phyloP scores from a whole-genome alignment of 2,888 invertebrate genomes.

The Smittia sp. region DNA sequence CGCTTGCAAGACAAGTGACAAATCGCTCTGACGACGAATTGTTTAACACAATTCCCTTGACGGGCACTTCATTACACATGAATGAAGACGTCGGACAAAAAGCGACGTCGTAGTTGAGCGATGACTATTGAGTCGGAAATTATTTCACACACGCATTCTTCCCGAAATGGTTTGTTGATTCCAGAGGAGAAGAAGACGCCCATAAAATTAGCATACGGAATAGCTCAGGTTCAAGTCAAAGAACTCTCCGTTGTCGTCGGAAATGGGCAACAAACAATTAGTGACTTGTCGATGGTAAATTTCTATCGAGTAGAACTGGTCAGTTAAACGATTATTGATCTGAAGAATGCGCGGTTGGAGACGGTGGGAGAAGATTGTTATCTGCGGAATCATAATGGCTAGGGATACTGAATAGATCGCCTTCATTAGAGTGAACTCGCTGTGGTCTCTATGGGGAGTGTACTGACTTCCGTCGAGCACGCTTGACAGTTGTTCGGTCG shows the following conservation, averaged over 20 bases:
- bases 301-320: no score
- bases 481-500: no score
- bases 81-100: background rate
- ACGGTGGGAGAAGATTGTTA: no score
- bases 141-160: slow-evolving; percentile 1
- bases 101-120: background rate
- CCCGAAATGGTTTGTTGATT: background rate
- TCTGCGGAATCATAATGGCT: no score
- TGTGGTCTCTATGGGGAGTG: no score
- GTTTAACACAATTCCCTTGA: background rate
- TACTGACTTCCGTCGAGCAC: no score
- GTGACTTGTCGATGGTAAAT: no score
- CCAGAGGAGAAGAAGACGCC: background rate
- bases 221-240: background rate
- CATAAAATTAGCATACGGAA: background rate
- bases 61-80: background rate
- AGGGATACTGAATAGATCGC: no score
- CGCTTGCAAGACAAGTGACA: background rate
- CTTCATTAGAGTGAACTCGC: no score
- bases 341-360: no score
- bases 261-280: no score
- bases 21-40: background rate
- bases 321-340: no score
- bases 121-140: background rate
- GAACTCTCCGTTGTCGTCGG: background rate